These are phyloP conservation scores for Myopa tessellatipennis DNA, from an alignment of 2,888 invertebrate species.

Conservation along the genomic window DNA sequence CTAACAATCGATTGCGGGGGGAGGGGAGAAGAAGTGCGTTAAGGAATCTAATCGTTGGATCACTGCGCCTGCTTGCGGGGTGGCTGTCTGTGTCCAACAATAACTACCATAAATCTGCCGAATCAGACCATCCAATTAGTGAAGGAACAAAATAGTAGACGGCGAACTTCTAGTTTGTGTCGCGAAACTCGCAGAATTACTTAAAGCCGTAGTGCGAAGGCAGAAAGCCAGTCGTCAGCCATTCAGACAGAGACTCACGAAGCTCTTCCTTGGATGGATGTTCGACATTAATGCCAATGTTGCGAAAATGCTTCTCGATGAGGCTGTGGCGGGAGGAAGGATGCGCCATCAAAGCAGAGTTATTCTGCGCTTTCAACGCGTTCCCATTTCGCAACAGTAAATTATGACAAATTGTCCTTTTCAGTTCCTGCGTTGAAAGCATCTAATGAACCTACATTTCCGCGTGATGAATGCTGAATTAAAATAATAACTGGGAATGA, in stretches of 20 bases:
- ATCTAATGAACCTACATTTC: constrained; percentile 4
- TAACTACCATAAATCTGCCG: constrained; percentile 5
- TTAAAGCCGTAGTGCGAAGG: not conserved
- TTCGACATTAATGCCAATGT: constrained; percentile 15
- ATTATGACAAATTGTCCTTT: constrained; percentile 29
- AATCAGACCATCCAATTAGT: constrained; percentile 13
- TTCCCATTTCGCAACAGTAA: not conserved
- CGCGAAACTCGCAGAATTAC: not conserved
- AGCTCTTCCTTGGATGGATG: not conserved
- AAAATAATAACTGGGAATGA: constrained; percentile 1
- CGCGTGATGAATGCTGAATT: constrained; percentile 11
- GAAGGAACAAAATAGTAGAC: not conserved
- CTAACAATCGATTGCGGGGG: not conserved
- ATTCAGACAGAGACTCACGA: not conserved
- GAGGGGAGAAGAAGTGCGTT: not conserved
- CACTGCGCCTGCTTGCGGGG: not conserved
- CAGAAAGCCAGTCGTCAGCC: not conserved
- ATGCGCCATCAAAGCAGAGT: no score
- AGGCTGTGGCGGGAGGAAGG: no score
- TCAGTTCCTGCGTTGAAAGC: not conserved
- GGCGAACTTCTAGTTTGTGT: not conserved
- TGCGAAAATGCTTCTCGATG: not conserved
- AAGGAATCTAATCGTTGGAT: constrained; percentile 1
- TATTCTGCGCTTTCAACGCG: not conserved
- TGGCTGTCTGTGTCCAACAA: constrained; percentile 6